phyloP scores from a whole-genome alignment of 2,113 vertebrate species.

The Thamnaconus septentrionalis region DNA sequence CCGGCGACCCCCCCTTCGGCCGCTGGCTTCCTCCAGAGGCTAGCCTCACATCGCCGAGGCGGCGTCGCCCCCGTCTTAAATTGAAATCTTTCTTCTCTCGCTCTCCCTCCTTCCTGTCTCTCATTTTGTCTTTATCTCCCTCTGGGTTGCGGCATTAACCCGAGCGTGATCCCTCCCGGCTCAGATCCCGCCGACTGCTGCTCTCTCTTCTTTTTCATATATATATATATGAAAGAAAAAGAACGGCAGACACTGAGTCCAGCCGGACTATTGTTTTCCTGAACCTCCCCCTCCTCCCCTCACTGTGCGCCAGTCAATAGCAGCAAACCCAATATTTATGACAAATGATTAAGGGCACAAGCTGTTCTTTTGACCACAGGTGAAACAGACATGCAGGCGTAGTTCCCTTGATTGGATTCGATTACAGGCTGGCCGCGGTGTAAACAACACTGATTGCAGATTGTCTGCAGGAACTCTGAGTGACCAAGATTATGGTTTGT shows the following conservation, averaged over 20 bases:
- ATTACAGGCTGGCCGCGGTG: slow-evolving; percentile 53
- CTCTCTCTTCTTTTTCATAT: slow-evolving; percentile 23
- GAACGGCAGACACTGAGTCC: slow-evolving; percentile 7
- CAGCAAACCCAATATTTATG: slow-evolving; percentile 36
- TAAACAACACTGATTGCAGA: slow-evolving; percentile 68
- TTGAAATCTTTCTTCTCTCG: slow-evolving; percentile 54
- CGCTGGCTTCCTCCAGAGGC: slow-evolving; percentile 53
- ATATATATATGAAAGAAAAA: neutral
- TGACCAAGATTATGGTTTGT: slow-evolving; percentile 38
- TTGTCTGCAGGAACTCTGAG: slow-evolving; percentile 56
- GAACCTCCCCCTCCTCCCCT: neutral
- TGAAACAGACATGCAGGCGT: slow-evolving; percentile 31
- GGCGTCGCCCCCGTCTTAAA: slow-evolving; percentile 43
- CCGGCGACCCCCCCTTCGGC: slow-evolving; percentile 44
- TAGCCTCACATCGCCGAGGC: slow-evolving; percentile 57
- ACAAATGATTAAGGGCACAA: slow-evolving; percentile 47
- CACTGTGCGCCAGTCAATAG: slow-evolving; percentile 15
- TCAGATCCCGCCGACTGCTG: slow-evolving; percentile 18
- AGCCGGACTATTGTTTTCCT: slow-evolving; percentile 3
- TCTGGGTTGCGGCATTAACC: slow-evolving; percentile 53
- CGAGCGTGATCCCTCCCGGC: slow-evolving; percentile 43
- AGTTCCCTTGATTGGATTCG: slow-evolving; percentile 60
- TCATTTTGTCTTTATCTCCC: slow-evolving; percentile 61
- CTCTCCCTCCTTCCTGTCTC: slow-evolving; percentile 42
- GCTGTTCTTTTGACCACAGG: slow-evolving; percentile 44